Base-by-base conservation (phyloP, 2,888 invertebrate genomes). In the Nomada goodeniana region DNA sequence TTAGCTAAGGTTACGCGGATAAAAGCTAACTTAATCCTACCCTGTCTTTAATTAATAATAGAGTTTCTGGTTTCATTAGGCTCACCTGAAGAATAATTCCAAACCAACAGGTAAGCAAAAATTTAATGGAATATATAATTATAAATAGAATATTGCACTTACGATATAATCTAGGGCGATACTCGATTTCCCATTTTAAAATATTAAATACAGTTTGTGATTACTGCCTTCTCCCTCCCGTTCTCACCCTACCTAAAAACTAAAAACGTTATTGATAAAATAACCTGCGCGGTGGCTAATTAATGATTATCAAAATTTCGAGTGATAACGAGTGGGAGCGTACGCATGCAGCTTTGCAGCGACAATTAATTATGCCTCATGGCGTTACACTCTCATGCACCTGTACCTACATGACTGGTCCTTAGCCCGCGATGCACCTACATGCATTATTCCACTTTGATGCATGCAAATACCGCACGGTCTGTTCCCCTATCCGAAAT, bases 291-390 rank as follows among this genome's bases (percentile, higher is more conserved):
- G 20, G 29, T 55, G 47, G 65, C 18, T 53, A 76, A 75, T 76
- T 76, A 80, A 79, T 79, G 73, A 69, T 63, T 79, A 55, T 42
- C 53, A 64, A 80, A 74, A 65, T 81, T 74, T 79, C 57, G 42
- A 79, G 29, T 2, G 69, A 65, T 65, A 53, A 53, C 53, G 73
- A 47, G 42, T 4, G 63, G 13, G 26, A 11, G 29, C 67, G 44
- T 44, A 23, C 29, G 57, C 44, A 15, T 29, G 47, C 53, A 20
- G 52, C 44, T 64, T 67, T 68, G 55, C 42, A 63, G 29, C 72
- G 55, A 53, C 81, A 64, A 81, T 81, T 82, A 82, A 82, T 82
- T 82, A 82, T 82, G 68, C 81, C 59, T 55, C n/a, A 47, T 61
- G 52, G 79, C 53, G 64, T 76, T 76, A 76, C 81, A 76, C 67